These are phyloP conservation scores for Drosophila yakuba DNA, from an alignment of 1,140 invertebrate genomes.

Conservation along the genomic window DNA sequence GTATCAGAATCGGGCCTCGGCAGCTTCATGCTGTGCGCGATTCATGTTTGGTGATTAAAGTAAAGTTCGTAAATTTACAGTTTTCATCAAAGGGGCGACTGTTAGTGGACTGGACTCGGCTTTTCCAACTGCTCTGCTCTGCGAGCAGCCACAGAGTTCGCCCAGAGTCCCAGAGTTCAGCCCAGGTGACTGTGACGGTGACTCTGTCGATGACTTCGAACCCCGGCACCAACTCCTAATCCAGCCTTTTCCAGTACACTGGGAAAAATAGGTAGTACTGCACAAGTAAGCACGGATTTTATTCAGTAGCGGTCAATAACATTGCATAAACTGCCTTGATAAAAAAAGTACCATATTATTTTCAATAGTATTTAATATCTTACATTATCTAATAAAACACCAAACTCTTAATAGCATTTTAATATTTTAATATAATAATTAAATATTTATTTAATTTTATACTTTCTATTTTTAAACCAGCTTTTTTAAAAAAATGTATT, in stretches of 20 bases:
- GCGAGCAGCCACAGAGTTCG: conserved; percentile 53
- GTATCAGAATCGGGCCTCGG: conserved; percentile 49
- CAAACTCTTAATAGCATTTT: too few species aligned
- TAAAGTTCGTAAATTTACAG: conserved; percentile 85
- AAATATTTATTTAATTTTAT: too few species aligned
- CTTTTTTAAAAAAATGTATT: background rate
- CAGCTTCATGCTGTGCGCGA: conserved; percentile 83
- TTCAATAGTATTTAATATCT: too few species aligned
- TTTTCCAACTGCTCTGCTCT: conserved; percentile 64
- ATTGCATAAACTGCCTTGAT: too few species aligned
- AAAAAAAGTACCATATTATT: too few species aligned
- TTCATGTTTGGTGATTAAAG: conserved; percentile 84
- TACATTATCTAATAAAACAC: too few species aligned
- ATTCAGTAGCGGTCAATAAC: too few species aligned
- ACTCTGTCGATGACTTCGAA: conserved; percentile 58
- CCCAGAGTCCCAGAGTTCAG: conserved; percentile 76
- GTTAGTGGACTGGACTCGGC: conserved; percentile 83
- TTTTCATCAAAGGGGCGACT: conserved; percentile 84
- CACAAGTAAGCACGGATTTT: too few species aligned
- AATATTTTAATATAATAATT: too few species aligned
- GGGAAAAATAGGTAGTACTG: background rate
- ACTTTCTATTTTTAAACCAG: too few species aligned
- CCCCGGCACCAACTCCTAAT: conserved; percentile 23
- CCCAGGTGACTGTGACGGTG: conserved; percentile 73
- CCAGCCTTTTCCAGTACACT: conserved; percentile 16